phyloP scores from a whole-genome alignment of 2,888 invertebrate genomes.

The Drosophila eohydei region DNA sequence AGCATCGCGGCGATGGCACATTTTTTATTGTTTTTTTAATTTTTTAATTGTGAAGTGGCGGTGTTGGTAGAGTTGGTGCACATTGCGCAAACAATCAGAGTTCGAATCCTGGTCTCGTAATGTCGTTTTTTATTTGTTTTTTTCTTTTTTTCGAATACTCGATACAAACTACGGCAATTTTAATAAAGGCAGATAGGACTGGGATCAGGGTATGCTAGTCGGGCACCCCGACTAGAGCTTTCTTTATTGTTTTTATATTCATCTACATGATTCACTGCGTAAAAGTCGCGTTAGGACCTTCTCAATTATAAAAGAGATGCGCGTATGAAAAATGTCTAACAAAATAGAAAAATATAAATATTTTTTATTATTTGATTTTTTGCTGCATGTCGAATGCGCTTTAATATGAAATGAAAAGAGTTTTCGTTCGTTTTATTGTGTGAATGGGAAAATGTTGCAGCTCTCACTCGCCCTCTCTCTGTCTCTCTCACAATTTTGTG shows the following conservation, averaged over 20 bases:
- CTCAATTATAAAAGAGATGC: conserved; percentile 56
- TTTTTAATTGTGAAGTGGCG: no score
- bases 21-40: no score
- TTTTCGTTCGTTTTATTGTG: conserved; percentile 22
- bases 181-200: no score
- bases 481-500: conserved; percentile 17
- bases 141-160: no score
- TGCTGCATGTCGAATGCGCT: conserved; percentile 37
- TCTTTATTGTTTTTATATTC: background rate
- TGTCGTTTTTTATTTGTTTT: no score
- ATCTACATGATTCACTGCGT: background rate
- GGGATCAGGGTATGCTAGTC: no score
- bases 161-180: no score
- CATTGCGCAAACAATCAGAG: no score
- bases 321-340: conserved; percentile 5
- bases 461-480: background rate
- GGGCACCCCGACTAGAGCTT: no score
- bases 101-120: no score
- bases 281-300: conserved; percentile 16
- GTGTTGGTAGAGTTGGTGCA: no score
- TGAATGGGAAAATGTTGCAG: conserved; percentile 36
- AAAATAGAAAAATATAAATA: conserved; percentile 1
- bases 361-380: conserved; percentile 23
- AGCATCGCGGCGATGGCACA: no score
- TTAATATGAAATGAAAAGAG: conserved; percentile 46